Evolutionary conservation across 2,888 invertebrate genomes (phyloP).

Genomic region (Plemyria rubiginata): DNA sequence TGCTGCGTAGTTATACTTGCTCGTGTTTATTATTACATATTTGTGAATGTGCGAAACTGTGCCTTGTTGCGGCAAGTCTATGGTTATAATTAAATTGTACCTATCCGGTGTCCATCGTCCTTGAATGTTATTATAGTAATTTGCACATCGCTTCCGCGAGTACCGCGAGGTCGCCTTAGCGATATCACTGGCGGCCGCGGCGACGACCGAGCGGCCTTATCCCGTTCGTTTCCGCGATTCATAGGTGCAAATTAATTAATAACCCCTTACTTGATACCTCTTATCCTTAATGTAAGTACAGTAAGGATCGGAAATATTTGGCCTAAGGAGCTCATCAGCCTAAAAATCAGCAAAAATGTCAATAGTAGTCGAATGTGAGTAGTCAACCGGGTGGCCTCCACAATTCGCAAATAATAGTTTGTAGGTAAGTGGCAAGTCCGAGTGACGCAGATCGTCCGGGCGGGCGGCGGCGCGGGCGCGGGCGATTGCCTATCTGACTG

Average conservation of each 20-base stretch:
- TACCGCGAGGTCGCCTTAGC: conserved; percentile 54
- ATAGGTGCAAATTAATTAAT: conserved; percentile 15
- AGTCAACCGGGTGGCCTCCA: conserved; percentile 64
- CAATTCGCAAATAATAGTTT: conserved; percentile 71
- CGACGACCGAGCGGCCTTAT: conserved; percentile 43
- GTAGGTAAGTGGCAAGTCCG: conserved; percentile 72
- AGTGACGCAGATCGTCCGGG: conserved; percentile 61
- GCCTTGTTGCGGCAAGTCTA: conserved; percentile 29
- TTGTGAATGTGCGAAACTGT: conserved; percentile 9
- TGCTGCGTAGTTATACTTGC: neutral
- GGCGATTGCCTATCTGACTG: conserved; percentile 71
- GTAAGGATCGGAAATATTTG: neutral
- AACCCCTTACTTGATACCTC: neutral
- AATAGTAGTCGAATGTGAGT: conserved; percentile 48
- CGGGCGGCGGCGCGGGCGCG: conserved; percentile 54
- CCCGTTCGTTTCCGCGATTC: conserved; percentile 56
- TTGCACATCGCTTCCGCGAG: conserved; percentile 78
- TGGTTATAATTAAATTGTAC: conserved; percentile 48
- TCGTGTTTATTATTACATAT: neutral
- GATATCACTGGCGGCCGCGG: conserved; percentile 48
- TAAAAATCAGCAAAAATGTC: conserved; percentile 11
- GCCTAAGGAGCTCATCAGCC: neutral
- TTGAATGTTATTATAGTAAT: conserved; percentile 69
- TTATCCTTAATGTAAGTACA: neutral
- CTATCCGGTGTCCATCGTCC: conserved; percentile 53